Evolutionary conservation across 2,888 invertebrate species (phyloP), one percentile per base, ranked within the genome.

Genomic region (Teleogryllus oceanicus): DNA sequence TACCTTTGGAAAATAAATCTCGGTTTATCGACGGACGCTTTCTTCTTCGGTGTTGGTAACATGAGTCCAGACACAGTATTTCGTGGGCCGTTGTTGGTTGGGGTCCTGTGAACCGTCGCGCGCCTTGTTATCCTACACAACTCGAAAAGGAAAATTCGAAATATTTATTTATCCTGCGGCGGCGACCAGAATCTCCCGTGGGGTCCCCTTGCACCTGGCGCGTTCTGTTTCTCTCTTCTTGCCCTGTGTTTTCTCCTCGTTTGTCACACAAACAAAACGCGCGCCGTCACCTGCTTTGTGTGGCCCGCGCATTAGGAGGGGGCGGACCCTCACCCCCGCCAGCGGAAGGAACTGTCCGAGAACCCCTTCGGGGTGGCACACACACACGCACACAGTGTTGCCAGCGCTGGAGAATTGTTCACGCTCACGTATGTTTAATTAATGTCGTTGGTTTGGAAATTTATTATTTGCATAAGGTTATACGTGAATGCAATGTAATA

Each of bases 81-180:
- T 37, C 8, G 62, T n/a, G 16, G 16, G 62, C 62, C n/a, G 13
- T n/a, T 62, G 13, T 62, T 62, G 62, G 13, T 62, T 62, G 62
- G 62, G 62, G 16, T 18, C 62, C 62, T 62, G 62, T 62, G 62
- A 62, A 62, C 62, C 62, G 16, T 62, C 62, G 13, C 16, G 62
- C 62, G n/a, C 16, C 62, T 62, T 62, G 62, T 62, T 62, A 62
- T 62, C 62, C 62, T n/a, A 62, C 62, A 62, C 62, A 62, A 62
- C 62, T 62, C n/a, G n/a, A 62, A 62, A 62, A 13, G 62, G 62
- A 62, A 62, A 62, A n/a, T 62, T 62, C 62, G 62, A 62, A 62
- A 62, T 62, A 62, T 62, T 62, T 62, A 62, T 62, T 62, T 62
- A 62, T 62, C 62, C 62, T 62, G 62, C 62, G 62, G 16, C 62